Percentiles rank a stretch among this genome's conserved stretches.
Evolutionary conservation across 2,113 vertebrate species (phyloP).

Genomic region (Rhinichthys klamathensis): DNA sequence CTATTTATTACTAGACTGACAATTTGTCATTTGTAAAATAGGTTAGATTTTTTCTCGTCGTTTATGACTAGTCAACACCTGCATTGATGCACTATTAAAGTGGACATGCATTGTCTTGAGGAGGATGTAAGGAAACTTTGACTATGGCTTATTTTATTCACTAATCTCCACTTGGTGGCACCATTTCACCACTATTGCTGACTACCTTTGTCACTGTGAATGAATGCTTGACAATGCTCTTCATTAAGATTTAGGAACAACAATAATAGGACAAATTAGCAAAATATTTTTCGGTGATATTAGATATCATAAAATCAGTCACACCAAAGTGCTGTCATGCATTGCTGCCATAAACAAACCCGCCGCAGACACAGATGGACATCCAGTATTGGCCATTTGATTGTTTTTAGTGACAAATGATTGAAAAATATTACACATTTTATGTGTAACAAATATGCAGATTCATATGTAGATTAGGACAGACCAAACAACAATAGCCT

Average conservation of each 20-base stretch:
- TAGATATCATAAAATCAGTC: neutral
- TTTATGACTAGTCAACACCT: neutral
- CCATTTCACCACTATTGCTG: constrained; percentile 66
- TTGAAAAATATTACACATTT: neutral
- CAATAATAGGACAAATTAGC: neutral
- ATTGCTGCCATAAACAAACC: neutral
- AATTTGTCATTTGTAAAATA: neutral
- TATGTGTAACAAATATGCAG: neutral
- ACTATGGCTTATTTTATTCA: neutral
- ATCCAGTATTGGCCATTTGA: neutral
- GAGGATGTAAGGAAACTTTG: neutral
- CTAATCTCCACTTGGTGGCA: constrained; percentile 66
- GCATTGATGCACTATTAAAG: neutral
- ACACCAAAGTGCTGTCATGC: neutral
- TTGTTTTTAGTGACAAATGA: neutral
- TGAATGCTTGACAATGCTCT: neutral
- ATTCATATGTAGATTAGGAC: neutral
- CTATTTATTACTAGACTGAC: neutral
- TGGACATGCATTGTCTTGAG: neutral
- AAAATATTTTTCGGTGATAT: neutral
- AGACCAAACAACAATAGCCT: neutral
- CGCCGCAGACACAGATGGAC: neutral
- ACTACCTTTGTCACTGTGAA: neutral
- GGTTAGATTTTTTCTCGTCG: neutral
- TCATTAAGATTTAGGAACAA: neutral